Conservation (phyloP, 2,797 vertebrate species). For the Anolis apletophallus region DNA sequence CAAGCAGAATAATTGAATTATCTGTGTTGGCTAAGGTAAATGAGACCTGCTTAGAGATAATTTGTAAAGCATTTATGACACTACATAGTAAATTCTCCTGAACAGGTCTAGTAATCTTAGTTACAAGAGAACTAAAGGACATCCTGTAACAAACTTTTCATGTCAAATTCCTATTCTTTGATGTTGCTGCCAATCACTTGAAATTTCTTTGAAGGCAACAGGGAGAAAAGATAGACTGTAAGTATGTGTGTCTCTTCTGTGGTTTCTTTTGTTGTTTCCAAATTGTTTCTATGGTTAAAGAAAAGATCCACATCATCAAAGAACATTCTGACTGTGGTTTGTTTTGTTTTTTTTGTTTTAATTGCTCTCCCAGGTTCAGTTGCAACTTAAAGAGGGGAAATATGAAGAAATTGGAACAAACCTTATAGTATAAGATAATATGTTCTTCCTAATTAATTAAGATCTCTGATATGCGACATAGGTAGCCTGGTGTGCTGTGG, state of each 20-base stretch:
- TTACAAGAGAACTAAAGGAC: conserved; percentile 26
- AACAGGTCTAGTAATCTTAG: conserved; percentile 21
- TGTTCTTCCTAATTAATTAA: not conserved
- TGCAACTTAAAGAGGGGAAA: not conserved
- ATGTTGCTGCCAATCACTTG: not conserved
- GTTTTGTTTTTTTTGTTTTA: not conserved
- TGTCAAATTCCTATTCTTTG: conserved; percentile 14
- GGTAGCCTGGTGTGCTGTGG: not conserved
- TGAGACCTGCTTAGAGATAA: not conserved
- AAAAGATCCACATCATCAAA: not conserved
- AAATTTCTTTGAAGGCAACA: not conserved
- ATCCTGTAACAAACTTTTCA: conserved; percentile 7
- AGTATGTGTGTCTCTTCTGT: not conserved
- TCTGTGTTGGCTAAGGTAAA: not conserved
- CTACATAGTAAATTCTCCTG: conserved; percentile 6
- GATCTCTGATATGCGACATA: no score
- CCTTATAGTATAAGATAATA: not conserved
- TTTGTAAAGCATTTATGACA: not conserved
- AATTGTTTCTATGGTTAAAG: not conserved
- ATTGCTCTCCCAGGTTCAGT: no score
- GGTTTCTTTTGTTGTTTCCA: not conserved
- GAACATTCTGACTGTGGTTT: not conserved
- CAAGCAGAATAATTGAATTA: not conserved
- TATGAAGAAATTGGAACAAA: not conserved
- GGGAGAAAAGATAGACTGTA: conserved; percentile 15